Evolutionary conservation across 2,797 vertebrate genomes (phyloP).

Genomic region (Pangasius mekongensis): DNA sequence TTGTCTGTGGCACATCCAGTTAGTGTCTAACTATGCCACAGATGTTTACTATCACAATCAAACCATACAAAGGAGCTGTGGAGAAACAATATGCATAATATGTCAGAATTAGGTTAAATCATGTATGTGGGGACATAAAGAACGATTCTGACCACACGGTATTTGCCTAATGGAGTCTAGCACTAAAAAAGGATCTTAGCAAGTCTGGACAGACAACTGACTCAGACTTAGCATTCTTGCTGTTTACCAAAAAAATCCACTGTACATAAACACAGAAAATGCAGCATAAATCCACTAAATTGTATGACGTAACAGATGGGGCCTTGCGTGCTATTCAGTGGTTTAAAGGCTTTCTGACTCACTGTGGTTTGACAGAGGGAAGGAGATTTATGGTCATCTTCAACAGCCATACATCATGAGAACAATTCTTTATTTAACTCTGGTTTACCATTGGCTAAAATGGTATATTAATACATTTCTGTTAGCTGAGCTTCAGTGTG

Average conservation of each 20-base stretch:
- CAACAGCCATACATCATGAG: not conserved
- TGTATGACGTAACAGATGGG: not conserved
- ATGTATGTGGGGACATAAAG: not conserved
- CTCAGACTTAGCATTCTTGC: not conserved
- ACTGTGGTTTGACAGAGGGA: not conserved
- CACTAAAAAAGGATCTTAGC: not conserved
- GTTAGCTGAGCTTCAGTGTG: not conserved
- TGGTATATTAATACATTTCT: not conserved
- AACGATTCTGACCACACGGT: not conserved
- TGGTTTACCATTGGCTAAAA: conserved; percentile 3
- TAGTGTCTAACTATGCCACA: not conserved
- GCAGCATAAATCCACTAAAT: not conserved
- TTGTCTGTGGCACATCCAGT: not conserved
- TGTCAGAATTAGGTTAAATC: not conserved
- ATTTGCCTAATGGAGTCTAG: not conserved
- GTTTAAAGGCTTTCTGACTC: conserved; percentile 18
- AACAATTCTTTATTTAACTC: conserved; percentile 1
- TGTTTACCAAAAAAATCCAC: not conserved
- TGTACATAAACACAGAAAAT: not conserved
- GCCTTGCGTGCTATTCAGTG: not conserved
- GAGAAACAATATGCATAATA: not conserved
- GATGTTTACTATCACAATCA: not conserved
- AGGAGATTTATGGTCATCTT: not conserved
- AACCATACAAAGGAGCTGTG: not conserved
- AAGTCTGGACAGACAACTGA: not conserved